A percentile compares a stretch with the other conserved stretches of the same genome.
phyloP scores from a whole-genome alignment of 2,113 vertebrate genomes.

The Oriolus oriolus region DNA sequence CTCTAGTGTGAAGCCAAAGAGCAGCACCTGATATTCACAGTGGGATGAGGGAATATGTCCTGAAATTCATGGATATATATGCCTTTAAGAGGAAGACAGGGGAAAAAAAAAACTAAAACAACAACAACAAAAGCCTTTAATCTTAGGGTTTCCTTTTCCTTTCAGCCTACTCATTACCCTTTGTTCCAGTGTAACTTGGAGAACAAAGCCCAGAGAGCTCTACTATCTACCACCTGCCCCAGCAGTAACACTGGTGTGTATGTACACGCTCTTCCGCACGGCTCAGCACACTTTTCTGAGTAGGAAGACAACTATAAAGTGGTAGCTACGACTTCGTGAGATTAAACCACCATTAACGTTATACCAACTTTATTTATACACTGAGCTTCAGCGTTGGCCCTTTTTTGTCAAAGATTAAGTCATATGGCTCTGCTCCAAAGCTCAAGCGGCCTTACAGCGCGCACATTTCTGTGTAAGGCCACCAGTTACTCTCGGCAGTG shows the following conservation, averaged over 20 bases:
- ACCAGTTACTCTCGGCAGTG: neutral
- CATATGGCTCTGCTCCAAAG: neutral
- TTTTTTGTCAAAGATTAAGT: neutral
- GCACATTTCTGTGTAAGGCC: neutral
- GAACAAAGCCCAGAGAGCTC: neutral
- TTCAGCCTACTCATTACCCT: neutral
- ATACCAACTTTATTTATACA: neutral
- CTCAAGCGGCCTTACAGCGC: fast-evolving
- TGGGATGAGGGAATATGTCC: neutral
- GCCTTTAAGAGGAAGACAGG: neutral
- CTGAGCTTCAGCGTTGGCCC: neutral
- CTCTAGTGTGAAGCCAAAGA: neutral
- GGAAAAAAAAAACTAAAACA: neutral
- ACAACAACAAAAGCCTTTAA: neutral
- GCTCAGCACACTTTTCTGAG: neutral
- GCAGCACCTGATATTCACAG: neutral
- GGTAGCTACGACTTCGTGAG: neutral
- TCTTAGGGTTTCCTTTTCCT: neutral
- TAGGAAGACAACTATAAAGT: neutral
- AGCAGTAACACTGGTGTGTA: neutral
- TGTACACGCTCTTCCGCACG: fast-evolving
- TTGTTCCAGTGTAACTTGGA: neutral
- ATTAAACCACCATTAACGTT: neutral
- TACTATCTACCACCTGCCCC: neutral
- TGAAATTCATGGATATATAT: neutral